Conservation (phyloP, 1,140 invertebrate species). For the Choristoneura fumiferana region DNA sequence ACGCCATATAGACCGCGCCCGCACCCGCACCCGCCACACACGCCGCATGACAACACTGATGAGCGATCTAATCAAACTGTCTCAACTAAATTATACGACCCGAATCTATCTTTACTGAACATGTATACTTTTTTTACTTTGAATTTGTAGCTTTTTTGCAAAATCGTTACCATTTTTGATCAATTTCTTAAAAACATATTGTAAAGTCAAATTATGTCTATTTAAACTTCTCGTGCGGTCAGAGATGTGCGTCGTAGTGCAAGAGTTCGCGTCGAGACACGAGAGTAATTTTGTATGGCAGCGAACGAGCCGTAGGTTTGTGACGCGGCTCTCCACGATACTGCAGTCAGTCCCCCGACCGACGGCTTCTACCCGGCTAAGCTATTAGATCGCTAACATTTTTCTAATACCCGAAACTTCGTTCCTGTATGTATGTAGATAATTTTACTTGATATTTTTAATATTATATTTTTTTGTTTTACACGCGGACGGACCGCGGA, state of each 20-base stretch:
- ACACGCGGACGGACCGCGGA: constrained; percentile 13
- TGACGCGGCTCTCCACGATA: background rate
- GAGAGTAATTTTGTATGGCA: background rate
- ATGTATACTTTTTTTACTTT: too few relatives aligned
- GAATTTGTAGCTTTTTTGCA: too few relatives aligned
- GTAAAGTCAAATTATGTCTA: background rate
- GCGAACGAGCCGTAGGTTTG: background rate
- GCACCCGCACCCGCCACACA: constrained; percentile 11
- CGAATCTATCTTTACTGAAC: too few relatives aligned
- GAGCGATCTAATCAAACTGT: too few relatives aligned
- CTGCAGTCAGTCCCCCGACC: background rate
- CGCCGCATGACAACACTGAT: too few relatives aligned
- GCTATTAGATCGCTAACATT: constrained; percentile 23
- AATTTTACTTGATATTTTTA: constrained; percentile 29
- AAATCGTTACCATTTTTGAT: background rate
- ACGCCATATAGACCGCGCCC: constrained; percentile 87
- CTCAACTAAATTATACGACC: too few relatives aligned
- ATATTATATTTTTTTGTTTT: constrained; percentile 39
- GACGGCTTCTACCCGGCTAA: background rate
- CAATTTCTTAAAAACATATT: background rate
- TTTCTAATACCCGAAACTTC: constrained; percentile 31
- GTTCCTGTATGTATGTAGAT: constrained; percentile 45
- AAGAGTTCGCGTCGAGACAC: background rate
- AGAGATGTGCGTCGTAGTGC: constrained; percentile 8
- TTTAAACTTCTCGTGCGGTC: constrained; percentile 8